Base-by-base conservation (phyloP, 2,797 vertebrate genomes). In the Mionectes olivaceus region DNA sequence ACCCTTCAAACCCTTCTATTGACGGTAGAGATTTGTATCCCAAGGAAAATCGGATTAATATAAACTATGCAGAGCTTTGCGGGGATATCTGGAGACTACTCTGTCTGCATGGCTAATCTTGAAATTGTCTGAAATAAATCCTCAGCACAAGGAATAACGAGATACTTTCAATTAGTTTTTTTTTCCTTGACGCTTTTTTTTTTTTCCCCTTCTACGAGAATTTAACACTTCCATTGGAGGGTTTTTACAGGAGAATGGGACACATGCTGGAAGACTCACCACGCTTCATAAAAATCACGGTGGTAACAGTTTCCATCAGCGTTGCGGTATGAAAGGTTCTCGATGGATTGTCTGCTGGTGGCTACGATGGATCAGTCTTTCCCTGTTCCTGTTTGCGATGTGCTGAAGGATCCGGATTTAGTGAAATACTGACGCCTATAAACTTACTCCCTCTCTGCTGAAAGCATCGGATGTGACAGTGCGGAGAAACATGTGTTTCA, bases 31-130 rank as follows among this genome's bases (percentile, higher is more conserved):
- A 93, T 92, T 94, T 91, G 80, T 90, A 96, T 88, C 85, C 94
- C 83, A 73, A 91, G 76, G 94, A 91, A 96, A 96, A 97, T 93
- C 94, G 94, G 96, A 96, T 96, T 96, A 95, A 93, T 96, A 92
- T 78, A 92, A 96, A 96, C 93, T 93, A 91, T 95, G 94, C 94
- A 81, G 89, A 95, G 94, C 92, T 96, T 92, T 91, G 93, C 82
- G 32, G 79, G 91, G 87, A 90, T 95, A 95, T 95, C 82, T 89
- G 87, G 94, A 96, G 95, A 91, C 94, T 93, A 91, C 87, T 74
- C 94, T 95, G 96, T 95, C 96, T 92, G 95, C 95, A 89, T 91
- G 95, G 82, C 91, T 95, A 92, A 94, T 96, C 93, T 95, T 86
- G 83, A 91, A 95, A 90, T 86, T 88, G 91, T 93, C 83, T 95